Evolutionary conservation across 2,888 invertebrate species (phyloP).

Genomic region (Yponomeuta plumbellus): DNA sequence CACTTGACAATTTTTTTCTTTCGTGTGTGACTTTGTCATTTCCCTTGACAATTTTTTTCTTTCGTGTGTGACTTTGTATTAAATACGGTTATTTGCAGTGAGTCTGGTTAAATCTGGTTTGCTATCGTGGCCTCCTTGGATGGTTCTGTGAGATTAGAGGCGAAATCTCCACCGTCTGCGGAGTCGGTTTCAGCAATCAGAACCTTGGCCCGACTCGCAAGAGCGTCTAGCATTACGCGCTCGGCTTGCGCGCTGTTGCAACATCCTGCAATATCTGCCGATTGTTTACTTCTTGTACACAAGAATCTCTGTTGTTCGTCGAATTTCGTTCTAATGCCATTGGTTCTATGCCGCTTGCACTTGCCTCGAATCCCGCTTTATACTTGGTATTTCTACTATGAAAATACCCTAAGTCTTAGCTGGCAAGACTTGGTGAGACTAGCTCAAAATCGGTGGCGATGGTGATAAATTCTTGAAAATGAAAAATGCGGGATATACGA

Average conservation of each 20-base stretch:
- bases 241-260: constrained; percentile 17
- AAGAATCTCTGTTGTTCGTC: background rate
- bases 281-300: constrained; percentile 3
- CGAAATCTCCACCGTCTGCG: constrained; percentile 32
- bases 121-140: constrained; percentile 35
- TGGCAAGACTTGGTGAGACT: no score
- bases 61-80: background rate
- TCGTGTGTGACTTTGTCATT: background rate
- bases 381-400: no score
- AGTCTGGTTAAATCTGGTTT: no score
- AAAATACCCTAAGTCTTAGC: no score
- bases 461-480: no score
- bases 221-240: constrained; percentile 13
- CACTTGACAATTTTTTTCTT: background rate
- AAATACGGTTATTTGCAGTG: background rate
- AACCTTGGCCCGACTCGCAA: constrained; percentile 36
- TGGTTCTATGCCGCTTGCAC: no score
- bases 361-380: no score
- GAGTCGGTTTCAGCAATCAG: constrained; percentile 33
- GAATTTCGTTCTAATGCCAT: constrained; percentile 8
- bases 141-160: constrained; percentile 39
- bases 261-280: constrained; percentile 24
- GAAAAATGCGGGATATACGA: no score
- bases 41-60: background rate
- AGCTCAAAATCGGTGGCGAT: no score